Evolutionary conservation across 2,888 invertebrate genomes (phyloP).

Genomic region (Clivina fossor): DNA sequence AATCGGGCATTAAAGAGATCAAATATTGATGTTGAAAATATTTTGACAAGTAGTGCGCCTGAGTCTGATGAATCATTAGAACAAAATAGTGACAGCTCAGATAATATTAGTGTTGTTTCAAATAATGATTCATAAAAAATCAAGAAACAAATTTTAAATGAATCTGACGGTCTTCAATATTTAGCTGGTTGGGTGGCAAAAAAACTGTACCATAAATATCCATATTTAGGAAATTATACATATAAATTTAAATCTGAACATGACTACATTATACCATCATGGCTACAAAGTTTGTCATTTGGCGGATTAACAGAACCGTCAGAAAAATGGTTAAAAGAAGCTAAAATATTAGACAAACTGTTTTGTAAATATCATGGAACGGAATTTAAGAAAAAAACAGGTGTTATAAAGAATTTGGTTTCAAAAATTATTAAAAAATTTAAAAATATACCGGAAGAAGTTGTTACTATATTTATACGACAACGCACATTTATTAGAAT

Average conservation of each 20-base stretch:
- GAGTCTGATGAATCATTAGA: too few relatives aligned
- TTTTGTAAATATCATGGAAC: slow-evolving; percentile 31
- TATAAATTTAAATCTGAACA: slow-evolving; percentile 21
- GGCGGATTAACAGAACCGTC: slow-evolving; percentile 38
- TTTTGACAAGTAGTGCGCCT: too few relatives aligned
- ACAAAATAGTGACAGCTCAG: too few relatives aligned
- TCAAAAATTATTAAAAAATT: slow-evolving; percentile 16
- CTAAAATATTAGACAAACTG: slow-evolving; percentile 33
- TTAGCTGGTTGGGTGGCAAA: slow-evolving; percentile 36
- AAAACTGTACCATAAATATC: slow-evolving; percentile 28
- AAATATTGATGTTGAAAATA: too few relatives aligned
- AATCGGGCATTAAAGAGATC: background rate
- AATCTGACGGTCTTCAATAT: slow-evolving; percentile 28
- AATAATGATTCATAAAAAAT: background rate
- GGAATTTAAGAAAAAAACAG: slow-evolving; percentile 6
- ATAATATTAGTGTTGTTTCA: background rate
- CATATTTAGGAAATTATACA: slow-evolving; percentile 34
- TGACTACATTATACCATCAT: slow-evolving; percentile 33
- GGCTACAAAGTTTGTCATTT: slow-evolving; percentile 36
- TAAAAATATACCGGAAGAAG: background rate
- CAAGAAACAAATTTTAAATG: slow-evolving; percentile 1
- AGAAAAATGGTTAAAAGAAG: slow-evolving; percentile 25
- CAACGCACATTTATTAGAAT: slow-evolving; percentile 34
- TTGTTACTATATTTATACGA: slow-evolving; percentile 24
- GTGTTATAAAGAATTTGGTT: slow-evolving; percentile 17